Evolutionary conservation across 1,140 invertebrate genomes (phyloP), one percentile per base, ranked within the genome.

Genomic region (Pinna nobilis): DNA sequence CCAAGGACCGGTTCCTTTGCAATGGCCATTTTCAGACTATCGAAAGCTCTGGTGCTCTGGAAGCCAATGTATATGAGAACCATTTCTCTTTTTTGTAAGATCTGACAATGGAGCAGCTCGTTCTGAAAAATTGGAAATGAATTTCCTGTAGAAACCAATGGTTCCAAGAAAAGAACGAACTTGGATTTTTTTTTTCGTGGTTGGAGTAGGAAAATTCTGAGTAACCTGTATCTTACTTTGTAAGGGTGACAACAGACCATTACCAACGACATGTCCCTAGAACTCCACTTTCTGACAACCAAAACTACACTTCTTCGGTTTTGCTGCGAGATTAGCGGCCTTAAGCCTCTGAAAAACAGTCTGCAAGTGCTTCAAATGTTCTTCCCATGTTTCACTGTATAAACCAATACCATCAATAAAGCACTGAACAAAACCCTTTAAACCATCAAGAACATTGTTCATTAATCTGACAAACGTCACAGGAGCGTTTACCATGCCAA

Each of bases 151-250:
- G 50, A 63, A 82, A 9, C 59, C 57, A n/a, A 67, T 68, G 25
- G 78, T 39, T 1, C 78, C 78, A 33, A 78, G 33, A 33, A 82
- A 82, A 13, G 50, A 61, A 9, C 67, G 18, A 2, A 91, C 61
- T 15, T 89, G 79, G 66, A 83, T 86, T 63, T 86, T 84, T 25
- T 83, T 84, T n/a, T n/a, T n/a, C n/a, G n/a, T n/a, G 44, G 70
- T 67, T 15, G 87, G 89, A 30, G 33, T 33, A 30, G 53, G 71
- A 30, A 84, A 77, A 37, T 86, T 63, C 39, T 53, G 49, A 28
- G 91, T 88, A n/a, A 87, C 82, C 66, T 77, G 47, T 13, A 90
- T 67, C 71, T 87, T 87, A 11, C 77, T 79, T 44, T 59, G 60
- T 72, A 87, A 79, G 18, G 85, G 82, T 69, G 69, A 76, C 2